Base-by-base conservation (phyloP, 2,113 vertebrate genomes). In the Centropristis striata region DNA sequence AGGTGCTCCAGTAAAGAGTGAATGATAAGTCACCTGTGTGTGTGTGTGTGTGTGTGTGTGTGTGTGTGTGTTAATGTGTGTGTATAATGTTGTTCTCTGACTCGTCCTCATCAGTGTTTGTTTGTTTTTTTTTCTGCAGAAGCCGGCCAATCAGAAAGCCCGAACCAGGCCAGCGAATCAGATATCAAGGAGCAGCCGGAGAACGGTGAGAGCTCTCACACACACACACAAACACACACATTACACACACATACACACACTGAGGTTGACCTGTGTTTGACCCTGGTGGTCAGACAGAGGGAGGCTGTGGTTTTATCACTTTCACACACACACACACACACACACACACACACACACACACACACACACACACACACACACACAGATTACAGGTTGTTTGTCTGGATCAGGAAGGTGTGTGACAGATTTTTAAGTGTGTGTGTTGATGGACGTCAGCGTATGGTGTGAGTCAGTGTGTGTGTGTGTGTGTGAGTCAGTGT, bases 141-240 rank as follows among this genome's bases (percentile, higher is more conserved):
- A 95, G 90, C 96, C 92, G 94, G 96, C 94, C 97, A 98, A 92
- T 98, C 98, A 95, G 98, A 98, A 88, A 99, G 98, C 95, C 98
- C 98, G 86, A 98, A 96, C 96, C 97, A 98, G 93, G 95, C 96
- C 94, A 98, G 96, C 90, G 98, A 99, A 65, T 96, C 96, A 90
- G 98, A 99, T 92, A 97, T 99, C 94, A 99, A 99, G 95, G 98
- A 99, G 93, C 97, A 98, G 96, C 95, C 97, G 85, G 98, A 99
- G 96, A 99, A 99, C 87, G 97, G 98, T 99, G 94, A 97, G 96
- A 94, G 5, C 41, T 23, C 41, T 0, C 3, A 6, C 18, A 41
- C 64, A 42, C 64, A 50, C 36, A 59, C n/a, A 18, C 47, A 42
- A 21, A 32, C 21, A 70, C 50, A 42, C 66, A 44, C 37, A n/a